Percentiles rank a stretch among this genome's conserved stretches.
Conservation (phyloP, 2,888 invertebrate genomes). For the Pimpla rufipes region DNA sequence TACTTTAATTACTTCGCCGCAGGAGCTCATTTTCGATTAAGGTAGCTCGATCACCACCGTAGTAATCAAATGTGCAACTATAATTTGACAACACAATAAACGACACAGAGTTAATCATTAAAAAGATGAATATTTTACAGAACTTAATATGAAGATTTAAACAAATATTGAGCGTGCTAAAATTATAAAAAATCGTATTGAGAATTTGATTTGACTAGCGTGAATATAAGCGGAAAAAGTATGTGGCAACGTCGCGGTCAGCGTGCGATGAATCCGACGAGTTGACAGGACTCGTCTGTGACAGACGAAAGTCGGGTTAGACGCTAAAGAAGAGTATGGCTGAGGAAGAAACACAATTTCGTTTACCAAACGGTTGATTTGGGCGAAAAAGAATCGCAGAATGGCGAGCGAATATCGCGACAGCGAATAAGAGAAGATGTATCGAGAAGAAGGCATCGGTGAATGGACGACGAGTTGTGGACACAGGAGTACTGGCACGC, state of each 20-base stretch:
- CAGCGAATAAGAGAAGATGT: too few relatives aligned
- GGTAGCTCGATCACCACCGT: too few relatives aligned
- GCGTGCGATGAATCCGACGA: background rate
- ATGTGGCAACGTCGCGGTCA: slow-evolving; percentile 4
- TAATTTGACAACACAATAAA: background rate
- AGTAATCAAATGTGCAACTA: background rate
- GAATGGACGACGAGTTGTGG: slow-evolving; percentile 12
- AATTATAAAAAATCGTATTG: slow-evolving; percentile 1
- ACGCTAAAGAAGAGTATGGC: too few relatives aligned
- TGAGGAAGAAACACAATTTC: too few relatives aligned
- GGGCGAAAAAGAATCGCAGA: background rate
- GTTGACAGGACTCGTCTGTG: slow-evolving; percentile 6
- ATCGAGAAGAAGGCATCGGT: too few relatives aligned
- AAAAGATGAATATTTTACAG: background rate
- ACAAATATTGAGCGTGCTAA: background rate
- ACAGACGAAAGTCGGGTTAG: background rate
- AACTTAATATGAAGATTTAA: background rate
- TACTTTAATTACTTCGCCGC: too few relatives aligned
- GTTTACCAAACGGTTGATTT: background rate
- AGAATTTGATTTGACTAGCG: background rate
- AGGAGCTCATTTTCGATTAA: too few relatives aligned
- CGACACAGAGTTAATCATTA: background rate
- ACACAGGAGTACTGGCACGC: background rate
- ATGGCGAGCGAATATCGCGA: slow-evolving; percentile 5
- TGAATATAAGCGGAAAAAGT: background rate